Base-by-base conservation (phyloP, 1,140 invertebrate species). In the Eumaeus atala region DNA sequence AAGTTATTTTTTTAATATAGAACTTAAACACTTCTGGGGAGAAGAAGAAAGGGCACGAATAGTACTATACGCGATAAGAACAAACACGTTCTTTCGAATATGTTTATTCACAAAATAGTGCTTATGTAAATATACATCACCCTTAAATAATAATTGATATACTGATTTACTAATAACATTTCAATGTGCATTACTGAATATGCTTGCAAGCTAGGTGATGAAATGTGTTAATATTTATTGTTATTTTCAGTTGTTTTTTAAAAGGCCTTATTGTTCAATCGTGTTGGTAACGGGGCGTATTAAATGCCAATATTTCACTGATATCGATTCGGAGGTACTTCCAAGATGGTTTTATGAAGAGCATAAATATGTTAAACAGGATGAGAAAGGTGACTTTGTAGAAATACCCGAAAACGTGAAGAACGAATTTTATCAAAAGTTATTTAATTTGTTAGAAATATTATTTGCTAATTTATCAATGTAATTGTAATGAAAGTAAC, bases 181-280 rank as follows among this genome's bases (percentile, higher is more conserved):
- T n/a, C n/a, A n/a, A n/a, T n/a, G n/a, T n/a, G n/a, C n/a, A n/a
- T n/a, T n/a, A n/a, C n/a, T n/a, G n/a, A n/a, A n/a, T n/a, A n/a
- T n/a, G n/a, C n/a, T n/a, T n/a, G n/a, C n/a, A n/a, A n/a, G n/a
- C n/a, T n/a, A n/a, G n/a, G n/a, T 14, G 42, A 42, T 14, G 12
- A 38, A 38, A 33, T 52, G 37, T 36, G 21, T 44, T 28, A 49
- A 38, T 52, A 49, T 8, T 50, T 44, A 54, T n/a, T n/a, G 21
- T 44, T 53, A 9, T 48, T 72, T 74, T 44, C 72, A 78, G 75
- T 21, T 78, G 28, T 74, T 60, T 42, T 72, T 78, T 48, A 64
- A 66, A 61, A 67, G 66, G 7, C 59, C 60, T 0, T 70, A 61
- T 51, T 61, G 65, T 21, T 59, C 65, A 5, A 34, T 74, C 28